A percentile compares a stretch with the other conserved stretches of the same genome.
Evolutionary conservation across 2,797 vertebrate species (phyloP).

Genomic region (Lepus oiostolus): DNA sequence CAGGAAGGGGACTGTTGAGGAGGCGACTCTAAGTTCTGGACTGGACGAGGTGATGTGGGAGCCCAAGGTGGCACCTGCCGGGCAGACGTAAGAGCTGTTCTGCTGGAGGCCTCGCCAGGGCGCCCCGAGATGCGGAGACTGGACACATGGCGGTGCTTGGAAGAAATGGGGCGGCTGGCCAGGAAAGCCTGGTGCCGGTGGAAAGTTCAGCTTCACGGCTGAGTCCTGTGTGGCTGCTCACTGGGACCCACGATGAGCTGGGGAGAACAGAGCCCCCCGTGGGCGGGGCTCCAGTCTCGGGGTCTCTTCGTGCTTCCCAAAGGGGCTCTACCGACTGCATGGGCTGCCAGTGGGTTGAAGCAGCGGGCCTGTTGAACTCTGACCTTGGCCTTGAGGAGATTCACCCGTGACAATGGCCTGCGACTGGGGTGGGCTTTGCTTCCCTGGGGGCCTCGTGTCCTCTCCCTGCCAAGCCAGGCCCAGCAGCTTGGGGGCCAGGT

Average conservation of each 20-base stretch:
- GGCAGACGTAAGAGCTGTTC: not conserved
- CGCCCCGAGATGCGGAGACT: not conserved
- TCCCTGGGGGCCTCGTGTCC: not conserved
- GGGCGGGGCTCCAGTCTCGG: not conserved
- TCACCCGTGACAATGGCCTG: not conserved
- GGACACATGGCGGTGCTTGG: not conserved
- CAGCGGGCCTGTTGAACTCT: not conserved
- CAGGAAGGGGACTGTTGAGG: not conserved
- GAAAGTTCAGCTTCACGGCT: not conserved
- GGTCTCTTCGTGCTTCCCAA: not conserved
- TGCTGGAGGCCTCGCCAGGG: not conserved
- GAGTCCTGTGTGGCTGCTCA: no score
- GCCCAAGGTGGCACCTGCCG: not conserved
- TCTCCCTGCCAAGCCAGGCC: not conserved
- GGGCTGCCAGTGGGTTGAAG: not conserved
- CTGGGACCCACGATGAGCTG: no score
- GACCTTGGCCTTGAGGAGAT: not conserved
- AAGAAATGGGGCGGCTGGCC: not conserved
- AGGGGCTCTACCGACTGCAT: fast-evolving
- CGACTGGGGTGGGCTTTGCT: not conserved
- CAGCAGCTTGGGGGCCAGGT: not conserved
- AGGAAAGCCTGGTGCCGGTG: not conserved
- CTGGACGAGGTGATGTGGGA: not conserved
- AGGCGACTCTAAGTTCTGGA: not conserved
- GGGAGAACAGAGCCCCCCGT: not conserved